These are phyloP conservation scores for Ceratosolen solmsi DNA, from an alignment of 1,140 invertebrate genomes.

Conservation along the genomic window DNA sequence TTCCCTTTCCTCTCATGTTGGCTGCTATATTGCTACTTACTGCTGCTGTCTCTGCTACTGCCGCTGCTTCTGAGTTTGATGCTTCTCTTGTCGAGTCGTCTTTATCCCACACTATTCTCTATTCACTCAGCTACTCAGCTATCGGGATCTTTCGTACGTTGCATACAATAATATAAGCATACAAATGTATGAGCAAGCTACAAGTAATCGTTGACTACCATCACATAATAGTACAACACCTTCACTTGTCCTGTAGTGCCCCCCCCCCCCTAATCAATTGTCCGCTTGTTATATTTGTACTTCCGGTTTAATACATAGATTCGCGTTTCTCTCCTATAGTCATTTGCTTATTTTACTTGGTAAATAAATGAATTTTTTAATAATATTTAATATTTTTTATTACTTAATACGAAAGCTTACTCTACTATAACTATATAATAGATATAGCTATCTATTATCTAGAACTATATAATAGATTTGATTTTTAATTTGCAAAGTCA, in stretches of 20 bases:
- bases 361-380: no score
- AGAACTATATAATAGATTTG: no score
- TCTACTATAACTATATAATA: no score
- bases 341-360: no score
- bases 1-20: slow-evolving; percentile 27
- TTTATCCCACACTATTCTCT: slow-evolving; percentile 31
- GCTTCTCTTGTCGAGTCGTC: slow-evolving; percentile 52
- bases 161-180: neutral
- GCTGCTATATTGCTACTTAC: slow-evolving; percentile 8
- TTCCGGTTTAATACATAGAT: neutral
- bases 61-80: slow-evolving; percentile 50
- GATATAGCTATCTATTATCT: no score
- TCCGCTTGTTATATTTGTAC: slow-evolving; percentile 22
- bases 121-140: slow-evolving; percentile 37
- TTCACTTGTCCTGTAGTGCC: neutral
- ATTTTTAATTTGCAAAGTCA: no score
- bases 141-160: slow-evolving; percentile 31
- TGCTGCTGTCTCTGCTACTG: slow-evolving; percentile 49
- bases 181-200: neutral
- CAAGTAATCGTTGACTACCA: neutral
- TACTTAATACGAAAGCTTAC: no score
- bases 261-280: slow-evolving; percentile 23
- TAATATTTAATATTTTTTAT: no score
- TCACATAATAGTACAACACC: neutral
- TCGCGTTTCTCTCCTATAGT: no score